A percentile compares a stretch with the other conserved stretches of the same genome.
These are phyloP conservation scores for Oenanthe oenanthe DNA, from an alignment of 2,113 vertebrate genomes.

Conservation along the genomic window DNA sequence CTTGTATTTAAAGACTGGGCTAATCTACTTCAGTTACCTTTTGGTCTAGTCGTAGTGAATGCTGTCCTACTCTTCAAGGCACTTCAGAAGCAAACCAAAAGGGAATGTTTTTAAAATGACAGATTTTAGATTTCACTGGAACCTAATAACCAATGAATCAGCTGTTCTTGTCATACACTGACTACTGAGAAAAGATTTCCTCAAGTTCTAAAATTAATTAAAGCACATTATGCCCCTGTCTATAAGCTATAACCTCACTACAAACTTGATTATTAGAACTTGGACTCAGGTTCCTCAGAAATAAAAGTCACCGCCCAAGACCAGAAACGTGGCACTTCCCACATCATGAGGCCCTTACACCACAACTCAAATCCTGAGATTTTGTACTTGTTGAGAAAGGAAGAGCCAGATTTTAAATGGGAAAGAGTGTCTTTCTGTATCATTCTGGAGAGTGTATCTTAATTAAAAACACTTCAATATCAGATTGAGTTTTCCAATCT, in stretches of 20 bases:
- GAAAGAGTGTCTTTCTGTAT: not conserved
- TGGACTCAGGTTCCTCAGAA: not conserved
- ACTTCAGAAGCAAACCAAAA: not conserved
- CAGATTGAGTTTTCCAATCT: not conserved
- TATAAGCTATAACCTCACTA: not conserved
- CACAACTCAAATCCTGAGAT: not conserved
- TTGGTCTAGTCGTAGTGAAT: not conserved
- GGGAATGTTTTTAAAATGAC: not conserved
- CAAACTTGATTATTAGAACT: not conserved
- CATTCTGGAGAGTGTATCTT: not conserved
- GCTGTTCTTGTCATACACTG: not conserved
- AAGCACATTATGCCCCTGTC: not conserved
- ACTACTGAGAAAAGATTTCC: not conserved
- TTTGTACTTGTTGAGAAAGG: not conserved
- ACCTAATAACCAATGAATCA: not conserved
- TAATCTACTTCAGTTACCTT: not conserved
- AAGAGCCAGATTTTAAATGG: conserved; percentile 29
- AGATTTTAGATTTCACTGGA: not conserved
- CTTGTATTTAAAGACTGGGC: not conserved
- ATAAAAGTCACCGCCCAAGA: not conserved
- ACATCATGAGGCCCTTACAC: fast-evolving
- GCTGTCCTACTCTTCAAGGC: not conserved
- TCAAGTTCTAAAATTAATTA: not conserved
- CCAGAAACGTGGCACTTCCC: not conserved
- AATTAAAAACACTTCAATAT: conserved; percentile 48